A percentile compares a stretch with the other conserved stretches of the same genome.
Conservation (phyloP, 2,888 invertebrate genomes). For the Teleogryllus oceanicus region DNA sequence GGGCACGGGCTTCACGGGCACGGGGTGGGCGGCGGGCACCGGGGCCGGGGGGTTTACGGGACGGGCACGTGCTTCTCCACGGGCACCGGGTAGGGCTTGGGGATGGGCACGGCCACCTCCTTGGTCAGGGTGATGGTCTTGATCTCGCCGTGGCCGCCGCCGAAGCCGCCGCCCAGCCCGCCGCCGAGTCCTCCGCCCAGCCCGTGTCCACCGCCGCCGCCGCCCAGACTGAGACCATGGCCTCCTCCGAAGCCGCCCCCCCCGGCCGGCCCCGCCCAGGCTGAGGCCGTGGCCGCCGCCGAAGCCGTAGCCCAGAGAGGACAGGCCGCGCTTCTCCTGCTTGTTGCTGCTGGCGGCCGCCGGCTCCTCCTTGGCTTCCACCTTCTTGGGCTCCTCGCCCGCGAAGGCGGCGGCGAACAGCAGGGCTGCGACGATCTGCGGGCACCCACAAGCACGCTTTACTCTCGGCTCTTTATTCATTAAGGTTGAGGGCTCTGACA, state of each 20-base stretch:
- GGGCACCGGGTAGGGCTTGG: conserved; percentile 46
- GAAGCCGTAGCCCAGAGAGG: neutral
- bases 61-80: conserved; percentile 45
- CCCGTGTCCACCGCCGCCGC: neutral
- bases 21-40: conserved; percentile 51
- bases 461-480: too few relatives aligned
- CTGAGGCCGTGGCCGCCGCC: neutral
- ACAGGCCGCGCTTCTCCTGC: neutral
- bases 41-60: too few relatives aligned
- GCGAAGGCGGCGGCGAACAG: neutral
- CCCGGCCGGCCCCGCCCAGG: neutral
- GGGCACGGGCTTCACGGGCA: neutral
- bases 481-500: too few relatives aligned
- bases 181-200: neutral
- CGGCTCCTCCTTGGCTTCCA: neutral
- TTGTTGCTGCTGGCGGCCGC: neutral
- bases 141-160: conserved; percentile 27
- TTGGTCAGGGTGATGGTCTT: conserved; percentile 35
- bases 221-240: neutral
- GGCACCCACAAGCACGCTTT: neutral
- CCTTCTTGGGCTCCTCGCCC: neutral
- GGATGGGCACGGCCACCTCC: conserved; percentile 39
- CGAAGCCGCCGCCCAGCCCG: conserved; percentile 26
- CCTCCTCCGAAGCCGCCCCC: neutral
- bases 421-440: neutral